phyloP scores from a whole-genome alignment of 2,113 vertebrate genomes.

The Egretta garzetta region DNA sequence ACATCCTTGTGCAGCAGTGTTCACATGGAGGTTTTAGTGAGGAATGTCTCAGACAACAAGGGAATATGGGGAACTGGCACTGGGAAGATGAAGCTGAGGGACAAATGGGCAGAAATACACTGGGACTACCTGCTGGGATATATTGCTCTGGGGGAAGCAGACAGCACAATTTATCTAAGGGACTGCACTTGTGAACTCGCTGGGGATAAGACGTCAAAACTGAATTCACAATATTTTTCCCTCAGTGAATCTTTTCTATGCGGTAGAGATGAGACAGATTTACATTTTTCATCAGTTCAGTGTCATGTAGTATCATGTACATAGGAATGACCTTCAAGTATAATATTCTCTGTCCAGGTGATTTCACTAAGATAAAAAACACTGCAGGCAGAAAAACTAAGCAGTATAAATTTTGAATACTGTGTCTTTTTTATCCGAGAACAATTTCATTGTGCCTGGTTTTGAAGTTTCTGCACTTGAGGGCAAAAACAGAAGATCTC shows the following conservation, averaged over 20 bases:
- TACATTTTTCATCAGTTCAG: not conserved
- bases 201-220: not conserved
- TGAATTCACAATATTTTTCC: not conserved
- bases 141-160: not conserved
- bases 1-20: accelerated
- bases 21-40: not conserved
- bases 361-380: not conserved
- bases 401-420: not conserved
- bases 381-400: not conserved
- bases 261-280: not conserved
- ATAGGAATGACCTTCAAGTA: not conserved
- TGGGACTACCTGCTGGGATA: not conserved
- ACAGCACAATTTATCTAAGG: not conserved
- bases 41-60: not conserved
- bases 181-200: not conserved
- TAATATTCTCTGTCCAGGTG: not conserved
- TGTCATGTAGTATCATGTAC: not conserved
- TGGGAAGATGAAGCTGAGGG: not conserved
- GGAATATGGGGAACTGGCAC: not conserved
- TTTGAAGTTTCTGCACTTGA: not conserved
- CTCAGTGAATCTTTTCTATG: not conserved
- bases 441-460: not conserved
- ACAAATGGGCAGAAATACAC: not conserved
- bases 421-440: not conserved
- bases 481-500: not conserved